A percentile compares a stretch with the other conserved stretches of the same genome.
Evolutionary conservation across 2,113 vertebrate species (phyloP).

Genomic region (Acrocephalus arundinaceus): DNA sequence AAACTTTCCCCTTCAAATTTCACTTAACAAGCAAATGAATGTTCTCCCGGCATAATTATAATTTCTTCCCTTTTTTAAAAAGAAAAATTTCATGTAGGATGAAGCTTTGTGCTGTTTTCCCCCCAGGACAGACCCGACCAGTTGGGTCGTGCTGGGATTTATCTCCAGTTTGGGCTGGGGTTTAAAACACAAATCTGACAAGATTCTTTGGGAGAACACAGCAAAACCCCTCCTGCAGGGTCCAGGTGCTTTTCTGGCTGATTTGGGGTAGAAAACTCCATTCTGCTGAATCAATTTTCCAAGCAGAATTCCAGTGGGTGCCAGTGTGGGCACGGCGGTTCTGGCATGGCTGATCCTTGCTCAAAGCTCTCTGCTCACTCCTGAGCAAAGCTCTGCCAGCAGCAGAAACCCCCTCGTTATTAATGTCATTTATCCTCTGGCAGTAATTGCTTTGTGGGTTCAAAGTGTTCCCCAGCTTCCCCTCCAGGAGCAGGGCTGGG

Average conservation of each 20-base stretch:
- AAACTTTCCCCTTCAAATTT: slow-evolving; percentile 61
- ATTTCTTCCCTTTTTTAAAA: not conserved
- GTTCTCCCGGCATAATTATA: slow-evolving; percentile 44
- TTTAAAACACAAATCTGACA: not conserved
- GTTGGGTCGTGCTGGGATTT: not conserved
- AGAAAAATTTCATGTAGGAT: not conserved
- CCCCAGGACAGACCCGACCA: not conserved
- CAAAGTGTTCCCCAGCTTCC: accelerated
- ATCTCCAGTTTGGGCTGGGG: not conserved
- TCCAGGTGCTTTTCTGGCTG: accelerated
- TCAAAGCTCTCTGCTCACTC: not conserved
- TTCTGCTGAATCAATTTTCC: not conserved
- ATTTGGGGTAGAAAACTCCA: accelerated
- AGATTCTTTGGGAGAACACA: accelerated
- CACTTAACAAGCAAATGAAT: slow-evolving; percentile 61
- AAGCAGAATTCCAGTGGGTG: accelerated
- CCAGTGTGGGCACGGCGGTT: not conserved
- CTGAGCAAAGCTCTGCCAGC: not conserved
- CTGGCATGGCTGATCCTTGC: not conserved
- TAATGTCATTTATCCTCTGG: not conserved
- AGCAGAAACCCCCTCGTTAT: not conserved
- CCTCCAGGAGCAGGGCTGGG: not conserved
- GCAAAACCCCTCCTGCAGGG: accelerated
- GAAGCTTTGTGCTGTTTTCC: not conserved
- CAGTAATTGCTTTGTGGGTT: not conserved